Percentiles rank a stretch among this genome's conserved stretches.
Conservation (phyloP, 2,888 invertebrate species). For the Cheilosia vernalis region DNA sequence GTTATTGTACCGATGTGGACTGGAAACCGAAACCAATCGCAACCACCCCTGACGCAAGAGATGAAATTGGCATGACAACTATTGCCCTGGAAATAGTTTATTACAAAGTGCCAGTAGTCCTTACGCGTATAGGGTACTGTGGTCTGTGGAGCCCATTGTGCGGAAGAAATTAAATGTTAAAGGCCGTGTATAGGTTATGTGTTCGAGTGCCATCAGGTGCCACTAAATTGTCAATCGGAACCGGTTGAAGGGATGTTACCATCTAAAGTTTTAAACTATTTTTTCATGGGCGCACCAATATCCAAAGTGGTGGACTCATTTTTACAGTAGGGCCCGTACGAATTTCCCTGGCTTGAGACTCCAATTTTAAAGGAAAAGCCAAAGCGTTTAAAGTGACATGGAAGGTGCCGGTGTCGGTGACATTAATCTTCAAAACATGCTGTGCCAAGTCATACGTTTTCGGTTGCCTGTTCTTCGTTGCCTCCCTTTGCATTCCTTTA, state of each 20-base stretch:
- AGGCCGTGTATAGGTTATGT: slow-evolving; percentile 8
- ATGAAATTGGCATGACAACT: slow-evolving; percentile 47
- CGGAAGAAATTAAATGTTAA: slow-evolving; percentile 6
- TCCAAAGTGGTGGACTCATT: background rate
- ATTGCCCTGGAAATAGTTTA: slow-evolving; percentile 44
- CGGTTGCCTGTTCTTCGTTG: too few relatives aligned
- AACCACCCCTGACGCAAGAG: slow-evolving; percentile 33
- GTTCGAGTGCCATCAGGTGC: slow-evolving; percentile 27
- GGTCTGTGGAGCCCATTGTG: background rate
- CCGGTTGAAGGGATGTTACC: slow-evolving; percentile 9
- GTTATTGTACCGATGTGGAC: slow-evolving; percentile 17
- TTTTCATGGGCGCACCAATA: background rate
- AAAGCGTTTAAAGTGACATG: too few relatives aligned
- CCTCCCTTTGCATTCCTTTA: too few relatives aligned
- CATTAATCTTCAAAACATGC: too few relatives aligned
- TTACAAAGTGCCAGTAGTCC: slow-evolving; percentile 22
- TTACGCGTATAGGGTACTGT: slow-evolving; percentile 9
- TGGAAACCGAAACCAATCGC: slow-evolving; percentile 16
- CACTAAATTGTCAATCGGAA: slow-evolving; percentile 31
- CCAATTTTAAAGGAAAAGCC: too few relatives aligned
- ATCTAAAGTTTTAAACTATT: slow-evolving; percentile 13
- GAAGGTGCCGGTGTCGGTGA: too few relatives aligned
- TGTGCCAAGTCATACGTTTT: too few relatives aligned
- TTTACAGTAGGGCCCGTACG: too few relatives aligned
- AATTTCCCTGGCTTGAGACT: too few relatives aligned